A percentile compares a stretch with the other conserved stretches of the same genome.
phyloP scores from a whole-genome alignment of 2,888 invertebrate species.

The Labia minor region DNA sequence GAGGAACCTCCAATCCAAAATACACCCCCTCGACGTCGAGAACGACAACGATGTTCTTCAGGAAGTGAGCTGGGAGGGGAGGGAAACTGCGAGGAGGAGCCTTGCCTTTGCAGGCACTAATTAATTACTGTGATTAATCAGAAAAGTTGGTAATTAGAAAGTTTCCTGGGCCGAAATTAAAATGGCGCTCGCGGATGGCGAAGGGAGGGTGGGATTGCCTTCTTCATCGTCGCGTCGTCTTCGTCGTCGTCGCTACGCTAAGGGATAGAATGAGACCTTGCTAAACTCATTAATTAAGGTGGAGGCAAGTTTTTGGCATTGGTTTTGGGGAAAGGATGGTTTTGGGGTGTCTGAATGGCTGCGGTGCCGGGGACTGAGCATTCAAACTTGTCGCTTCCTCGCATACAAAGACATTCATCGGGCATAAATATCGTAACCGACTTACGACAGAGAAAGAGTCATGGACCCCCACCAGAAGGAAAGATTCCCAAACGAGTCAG shows the following conservation, averaged over 20 bases:
- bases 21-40: constrained; percentile 1
- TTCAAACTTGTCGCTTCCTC: background rate
- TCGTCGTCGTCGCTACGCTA: constrained; percentile 24
- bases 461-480: too few species aligned
- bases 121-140: constrained; percentile 51
- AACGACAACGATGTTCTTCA: background rate
- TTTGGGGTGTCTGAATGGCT: background rate
- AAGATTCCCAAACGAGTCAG: too few species aligned
- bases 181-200: constrained; percentile 31
- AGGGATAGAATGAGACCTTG: constrained; percentile 23
- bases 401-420: background rate
- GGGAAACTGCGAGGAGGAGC: constrained; percentile 20
- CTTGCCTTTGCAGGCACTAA: constrained; percentile 34
- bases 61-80: constrained; percentile 16
- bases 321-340: constrained; percentile 20
- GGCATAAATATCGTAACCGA: background rate
- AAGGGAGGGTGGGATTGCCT: constrained; percentile 15
- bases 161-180: constrained; percentile 43
- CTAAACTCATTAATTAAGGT: constrained; percentile 36
- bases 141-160: constrained; percentile 49
- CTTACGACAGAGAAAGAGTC: background rate
- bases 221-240: constrained; percentile 23
- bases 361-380: background rate
- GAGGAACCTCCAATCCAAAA: background rate
- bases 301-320: constrained; percentile 28